Percentiles rank a stretch among this genome's conserved stretches.
phyloP scores from a whole-genome alignment of 2,797 vertebrate genomes.

The Agapornis canus region DNA sequence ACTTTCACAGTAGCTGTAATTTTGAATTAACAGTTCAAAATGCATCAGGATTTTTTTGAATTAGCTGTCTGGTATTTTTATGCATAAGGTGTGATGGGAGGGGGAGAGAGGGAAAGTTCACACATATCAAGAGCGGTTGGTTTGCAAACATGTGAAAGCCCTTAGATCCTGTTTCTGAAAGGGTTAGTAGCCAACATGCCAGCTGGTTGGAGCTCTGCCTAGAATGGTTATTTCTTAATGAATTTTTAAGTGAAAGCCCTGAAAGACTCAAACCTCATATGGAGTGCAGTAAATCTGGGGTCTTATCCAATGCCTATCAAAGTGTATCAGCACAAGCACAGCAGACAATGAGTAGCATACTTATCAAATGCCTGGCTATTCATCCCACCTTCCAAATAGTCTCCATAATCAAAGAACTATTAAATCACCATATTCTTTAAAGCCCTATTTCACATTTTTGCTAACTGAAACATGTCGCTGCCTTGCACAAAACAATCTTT shows the following conservation, averaged over 20 bases:
- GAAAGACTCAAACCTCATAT: neutral
- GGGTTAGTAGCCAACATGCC: neutral
- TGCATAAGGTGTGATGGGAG: neutral
- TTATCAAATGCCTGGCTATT: neutral
- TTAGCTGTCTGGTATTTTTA: neutral
- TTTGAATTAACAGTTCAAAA: neutral
- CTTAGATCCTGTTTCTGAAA: neutral
- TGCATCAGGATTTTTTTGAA: neutral
- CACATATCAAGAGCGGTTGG: neutral
- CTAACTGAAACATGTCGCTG: neutral
- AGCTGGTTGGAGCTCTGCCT: constrained; percentile 44
- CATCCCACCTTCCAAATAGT: rapidly evolving
- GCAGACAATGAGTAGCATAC: neutral
- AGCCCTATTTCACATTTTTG: neutral
- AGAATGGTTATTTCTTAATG: constrained; percentile 38
- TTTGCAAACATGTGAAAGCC: constrained; percentile 22
- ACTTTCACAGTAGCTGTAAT: neutral
- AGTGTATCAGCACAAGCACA: neutral
- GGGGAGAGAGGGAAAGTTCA: neutral
- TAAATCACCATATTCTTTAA: neutral
- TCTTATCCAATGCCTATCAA: neutral
- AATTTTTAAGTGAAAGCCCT: constrained; percentile 1
- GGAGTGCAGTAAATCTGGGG: neutral
- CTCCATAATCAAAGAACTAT: neutral
- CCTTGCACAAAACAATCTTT: neutral